Conservation (phyloP, 2,888 invertebrate species). For the Trachelus iudaicus region DNA sequence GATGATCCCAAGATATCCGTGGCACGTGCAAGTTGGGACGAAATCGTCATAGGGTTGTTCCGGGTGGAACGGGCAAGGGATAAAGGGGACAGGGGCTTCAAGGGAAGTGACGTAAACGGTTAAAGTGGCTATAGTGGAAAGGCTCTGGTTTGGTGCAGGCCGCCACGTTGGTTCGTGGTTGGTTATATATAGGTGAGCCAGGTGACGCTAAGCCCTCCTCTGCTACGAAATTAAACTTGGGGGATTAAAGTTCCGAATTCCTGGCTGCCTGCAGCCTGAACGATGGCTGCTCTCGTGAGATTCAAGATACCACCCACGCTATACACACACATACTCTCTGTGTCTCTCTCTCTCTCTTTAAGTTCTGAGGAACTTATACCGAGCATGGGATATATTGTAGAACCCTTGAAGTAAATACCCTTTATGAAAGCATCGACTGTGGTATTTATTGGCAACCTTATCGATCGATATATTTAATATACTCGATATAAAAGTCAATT, state of each 20-base stretch:
- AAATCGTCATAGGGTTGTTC: not conserved
- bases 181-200: constrained; percentile 11
- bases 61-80: not conserved
- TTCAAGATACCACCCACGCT: not conserved
- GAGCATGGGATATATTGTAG: not conserved
- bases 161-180: not conserved
- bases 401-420: not conserved
- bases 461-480: not conserved
- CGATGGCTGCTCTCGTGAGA: constrained; percentile 18
- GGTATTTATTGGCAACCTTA: not conserved
- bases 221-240: constrained; percentile 23
- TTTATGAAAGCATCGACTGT: not conserved
- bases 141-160: not conserved
- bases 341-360: not conserved
- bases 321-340: not conserved
- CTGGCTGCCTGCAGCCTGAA: constrained; percentile 20
- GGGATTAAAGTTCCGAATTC: constrained; percentile 24
- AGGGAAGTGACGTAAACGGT: constrained; percentile 2
- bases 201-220: constrained; percentile 21
- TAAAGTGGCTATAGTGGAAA: not conserved
- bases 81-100: not conserved
- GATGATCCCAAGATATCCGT: not conserved
- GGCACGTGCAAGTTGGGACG: not conserved
- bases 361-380: not conserved
- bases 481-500: no score